These are phyloP conservation scores for Cephalopholis sonnerati DNA, from an alignment of 2,113 vertebrate genomes.

Conservation along the genomic window DNA sequence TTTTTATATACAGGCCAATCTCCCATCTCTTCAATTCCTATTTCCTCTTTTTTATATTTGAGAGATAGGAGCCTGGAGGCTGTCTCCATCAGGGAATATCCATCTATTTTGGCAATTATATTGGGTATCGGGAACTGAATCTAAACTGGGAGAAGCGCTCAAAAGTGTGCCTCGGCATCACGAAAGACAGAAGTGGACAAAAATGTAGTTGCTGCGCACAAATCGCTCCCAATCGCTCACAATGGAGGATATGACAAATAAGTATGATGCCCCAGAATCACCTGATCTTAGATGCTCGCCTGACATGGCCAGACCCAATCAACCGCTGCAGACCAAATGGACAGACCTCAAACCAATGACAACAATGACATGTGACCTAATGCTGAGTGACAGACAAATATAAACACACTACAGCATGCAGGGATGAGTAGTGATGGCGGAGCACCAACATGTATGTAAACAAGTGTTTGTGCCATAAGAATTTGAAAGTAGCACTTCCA, in stretches of 20 bases:
- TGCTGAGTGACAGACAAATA: too few relatives aligned
- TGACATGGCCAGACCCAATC: too few relatives aligned
- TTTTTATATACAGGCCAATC: slow-evolving; percentile 37
- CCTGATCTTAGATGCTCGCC: neutral
- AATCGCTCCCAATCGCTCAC: neutral
- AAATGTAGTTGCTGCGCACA: neutral
- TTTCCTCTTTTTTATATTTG: slow-evolving; percentile 22
- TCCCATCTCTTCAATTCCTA: slow-evolving; percentile 43
- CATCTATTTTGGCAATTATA: slow-evolving; percentile 41
- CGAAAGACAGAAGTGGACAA: neutral
- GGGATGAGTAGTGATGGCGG: too few relatives aligned
- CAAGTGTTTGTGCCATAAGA: too few relatives aligned
- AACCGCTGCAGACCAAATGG: too few relatives aligned
- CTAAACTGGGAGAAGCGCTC: neutral
- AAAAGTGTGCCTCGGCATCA: neutral
- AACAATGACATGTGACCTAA: too few relatives aligned
- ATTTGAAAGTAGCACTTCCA: too few relatives aligned
- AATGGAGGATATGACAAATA: neutral
- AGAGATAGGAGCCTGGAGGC: slow-evolving; percentile 24
- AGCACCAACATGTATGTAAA: too few relatives aligned
- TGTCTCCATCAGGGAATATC: slow-evolving; percentile 35
- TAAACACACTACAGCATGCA: too few relatives aligned
- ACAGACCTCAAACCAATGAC: too few relatives aligned
- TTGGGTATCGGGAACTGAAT: slow-evolving; percentile 1
- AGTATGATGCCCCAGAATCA: neutral